A percentile compares a stretch with the other conserved stretches of the same genome.
Evolutionary conservation across 2,797 vertebrate genomes (phyloP).

Genomic region (Lindbergichthys nudifrons): DNA sequence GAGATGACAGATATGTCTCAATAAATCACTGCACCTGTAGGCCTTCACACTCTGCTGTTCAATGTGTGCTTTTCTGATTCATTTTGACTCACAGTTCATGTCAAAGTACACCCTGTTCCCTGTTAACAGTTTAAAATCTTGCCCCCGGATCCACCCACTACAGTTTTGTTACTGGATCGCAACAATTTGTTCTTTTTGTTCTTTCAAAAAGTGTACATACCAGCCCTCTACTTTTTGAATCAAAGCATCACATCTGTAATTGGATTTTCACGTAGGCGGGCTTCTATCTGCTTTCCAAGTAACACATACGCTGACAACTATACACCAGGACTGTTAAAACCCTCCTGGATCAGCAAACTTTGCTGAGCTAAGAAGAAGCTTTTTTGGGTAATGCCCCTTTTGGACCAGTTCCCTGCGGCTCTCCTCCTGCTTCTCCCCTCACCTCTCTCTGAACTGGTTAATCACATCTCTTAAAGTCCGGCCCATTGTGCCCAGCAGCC

Average conservation of each 20-base stretch:
- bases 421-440: constrained; percentile 48
- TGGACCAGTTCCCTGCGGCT: constrained; percentile 51
- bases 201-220: constrained; percentile 2
- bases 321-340: constrained; percentile 27
- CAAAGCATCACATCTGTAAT: constrained; percentile 27
- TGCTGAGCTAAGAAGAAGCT: constrained; percentile 24
- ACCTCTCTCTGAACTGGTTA: constrained; percentile 74
- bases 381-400: constrained; percentile 56
- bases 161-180: constrained; percentile 12
- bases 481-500: constrained; percentile 63
- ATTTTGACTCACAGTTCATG: constrained; percentile 17
- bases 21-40: constrained; percentile 42
- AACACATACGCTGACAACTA: background rate
- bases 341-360: constrained; percentile 34
- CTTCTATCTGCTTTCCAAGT: constrained; percentile 14
- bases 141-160: background rate
- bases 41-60: constrained; percentile 5
- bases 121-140: constrained; percentile 17
- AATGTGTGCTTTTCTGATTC: constrained; percentile 31
- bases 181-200: background rate
- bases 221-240: constrained; percentile 2
- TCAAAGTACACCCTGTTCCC: constrained; percentile 7
- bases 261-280: constrained; percentile 18
- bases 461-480: constrained; percentile 71
- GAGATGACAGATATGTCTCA: constrained; percentile 36